Evolutionary conservation across 1,140 invertebrate species (phyloP).

Genomic region (Rhagoletis zephyria): DNA sequence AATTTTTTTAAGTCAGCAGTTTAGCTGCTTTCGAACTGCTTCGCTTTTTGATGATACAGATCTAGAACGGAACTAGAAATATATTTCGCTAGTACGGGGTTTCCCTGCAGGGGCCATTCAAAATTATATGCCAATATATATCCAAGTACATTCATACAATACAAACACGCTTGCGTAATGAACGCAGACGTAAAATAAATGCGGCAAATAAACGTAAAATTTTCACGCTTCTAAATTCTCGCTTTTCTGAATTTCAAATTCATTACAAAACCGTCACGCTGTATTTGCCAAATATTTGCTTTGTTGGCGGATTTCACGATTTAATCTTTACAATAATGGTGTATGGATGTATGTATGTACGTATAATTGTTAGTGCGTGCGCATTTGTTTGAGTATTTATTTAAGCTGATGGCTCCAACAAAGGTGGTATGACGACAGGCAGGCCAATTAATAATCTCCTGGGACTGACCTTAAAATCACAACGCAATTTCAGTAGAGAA

Average conservation of each 20-base stretch:
- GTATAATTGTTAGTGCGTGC: neutral
- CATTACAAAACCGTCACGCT: neutral
- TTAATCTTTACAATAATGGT: neutral
- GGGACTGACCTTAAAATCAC: neutral
- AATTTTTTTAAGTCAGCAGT: no score
- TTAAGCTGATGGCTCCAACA: neutral
- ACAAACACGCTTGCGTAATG: neutral
- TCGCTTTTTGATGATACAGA: no score
- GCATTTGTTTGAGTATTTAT: neutral
- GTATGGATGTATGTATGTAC: neutral
- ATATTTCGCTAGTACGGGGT: no score
- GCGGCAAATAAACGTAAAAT: neutral
- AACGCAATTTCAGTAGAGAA: neutral
- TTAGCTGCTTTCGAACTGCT: no score
- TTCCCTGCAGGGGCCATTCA: no score
- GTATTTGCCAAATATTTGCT: neutral
- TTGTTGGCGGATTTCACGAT: conserved; percentile 18
- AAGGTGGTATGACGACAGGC: neutral
- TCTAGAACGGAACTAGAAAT: no score
- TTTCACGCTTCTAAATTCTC: neutral
- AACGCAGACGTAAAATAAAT: neutral
- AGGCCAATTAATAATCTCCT: conserved; percentile 31
- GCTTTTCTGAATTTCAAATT: conserved; percentile 20
- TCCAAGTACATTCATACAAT: neutral
- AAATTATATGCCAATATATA: neutral